Percentiles rank a stretch among this genome's conserved stretches.
These are phyloP conservation scores for Trachemys scripta DNA, from an alignment of 2,113 vertebrate species.

Conservation along the genomic window DNA sequence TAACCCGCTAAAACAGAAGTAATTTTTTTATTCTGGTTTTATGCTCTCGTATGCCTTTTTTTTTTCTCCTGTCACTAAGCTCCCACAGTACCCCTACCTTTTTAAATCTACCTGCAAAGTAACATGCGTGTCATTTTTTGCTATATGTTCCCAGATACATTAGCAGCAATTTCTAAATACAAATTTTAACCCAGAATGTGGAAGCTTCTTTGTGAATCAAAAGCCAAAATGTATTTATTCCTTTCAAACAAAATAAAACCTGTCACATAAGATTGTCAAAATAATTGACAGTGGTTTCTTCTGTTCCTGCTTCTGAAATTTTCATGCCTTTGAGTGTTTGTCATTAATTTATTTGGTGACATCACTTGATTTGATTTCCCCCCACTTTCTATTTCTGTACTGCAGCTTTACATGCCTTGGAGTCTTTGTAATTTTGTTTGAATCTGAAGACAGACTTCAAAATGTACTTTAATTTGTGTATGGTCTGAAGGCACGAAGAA, in stretches of 20 bases:
- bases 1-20: conserved; percentile 21
- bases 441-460: not conserved
- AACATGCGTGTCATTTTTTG: conserved; percentile 58
- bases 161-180: conserved; percentile 69
- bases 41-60: conserved; percentile 54
- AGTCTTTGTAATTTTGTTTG: not conserved
- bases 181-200: conserved; percentile 44
- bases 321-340: conserved; percentile 25
- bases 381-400: conserved; percentile 19
- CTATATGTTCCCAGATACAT: conserved; percentile 25
- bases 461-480: not conserved
- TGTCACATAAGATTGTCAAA: conserved; percentile 53
- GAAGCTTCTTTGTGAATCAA: conserved; percentile 53
- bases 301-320: conserved; percentile 20
- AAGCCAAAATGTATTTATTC: conserved; percentile 66
- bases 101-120: conserved; percentile 54
- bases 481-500: not conserved
- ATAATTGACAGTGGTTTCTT: conserved; percentile 25
- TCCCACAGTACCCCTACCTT: conserved; percentile 57
- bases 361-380: conserved; percentile 11
- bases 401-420: not conserved
- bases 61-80: conserved; percentile 28
- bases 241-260: conserved; percentile 63
- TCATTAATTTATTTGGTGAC: conserved; percentile 19
- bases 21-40: conserved; percentile 45